A percentile compares a stretch with the other conserved stretches of the same genome.
Conservation (phyloP, 2,797 vertebrate species). For the Valencia hispanica region DNA sequence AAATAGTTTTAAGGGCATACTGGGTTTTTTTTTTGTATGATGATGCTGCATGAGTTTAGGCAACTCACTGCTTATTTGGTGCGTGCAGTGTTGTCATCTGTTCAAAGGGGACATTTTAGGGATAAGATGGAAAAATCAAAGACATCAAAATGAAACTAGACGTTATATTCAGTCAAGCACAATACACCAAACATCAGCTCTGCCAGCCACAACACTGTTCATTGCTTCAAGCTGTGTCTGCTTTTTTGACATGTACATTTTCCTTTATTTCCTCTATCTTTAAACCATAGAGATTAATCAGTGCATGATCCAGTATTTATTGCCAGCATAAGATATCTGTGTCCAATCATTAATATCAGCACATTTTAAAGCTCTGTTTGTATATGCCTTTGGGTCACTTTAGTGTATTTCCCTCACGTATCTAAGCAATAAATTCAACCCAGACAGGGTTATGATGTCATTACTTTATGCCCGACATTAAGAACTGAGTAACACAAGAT, state of each 20-base stretch:
- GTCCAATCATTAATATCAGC: slow-evolving; percentile 62
- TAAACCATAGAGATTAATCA: slow-evolving; percentile 44
- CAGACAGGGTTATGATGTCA: slow-evolving; percentile 77
- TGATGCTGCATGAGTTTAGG: slow-evolving; percentile 14
- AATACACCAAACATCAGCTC: slow-evolving; percentile 45
- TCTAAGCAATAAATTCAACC: slow-evolving; percentile 66
- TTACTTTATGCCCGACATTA: slow-evolving; percentile 78
- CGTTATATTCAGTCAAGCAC: slow-evolving; percentile 39
- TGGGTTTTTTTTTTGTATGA: slow-evolving; percentile 13
- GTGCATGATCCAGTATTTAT: slow-evolving; percentile 57
- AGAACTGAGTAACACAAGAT: slow-evolving; percentile 75
- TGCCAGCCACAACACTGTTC: slow-evolving; percentile 36
- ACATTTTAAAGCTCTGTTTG: slow-evolving; percentile 58
- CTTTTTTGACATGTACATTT: slow-evolving; percentile 51
- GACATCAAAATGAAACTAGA: slow-evolving; percentile 34
- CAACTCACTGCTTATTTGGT: slow-evolving; percentile 4
- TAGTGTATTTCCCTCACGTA: slow-evolving; percentile 57
- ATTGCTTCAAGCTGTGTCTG: slow-evolving; percentile 32
- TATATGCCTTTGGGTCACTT: slow-evolving; percentile 58
- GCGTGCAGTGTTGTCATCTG: not conserved
- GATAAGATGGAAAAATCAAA: slow-evolving; percentile 1
- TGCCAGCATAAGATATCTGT: slow-evolving; percentile 55
- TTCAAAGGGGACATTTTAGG: not conserved
- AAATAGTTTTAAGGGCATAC: slow-evolving; percentile 26
- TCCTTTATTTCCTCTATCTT: slow-evolving; percentile 49